Base-by-base conservation (phyloP, 2,113 vertebrate species). In the Maccullochella peelii region DNA sequence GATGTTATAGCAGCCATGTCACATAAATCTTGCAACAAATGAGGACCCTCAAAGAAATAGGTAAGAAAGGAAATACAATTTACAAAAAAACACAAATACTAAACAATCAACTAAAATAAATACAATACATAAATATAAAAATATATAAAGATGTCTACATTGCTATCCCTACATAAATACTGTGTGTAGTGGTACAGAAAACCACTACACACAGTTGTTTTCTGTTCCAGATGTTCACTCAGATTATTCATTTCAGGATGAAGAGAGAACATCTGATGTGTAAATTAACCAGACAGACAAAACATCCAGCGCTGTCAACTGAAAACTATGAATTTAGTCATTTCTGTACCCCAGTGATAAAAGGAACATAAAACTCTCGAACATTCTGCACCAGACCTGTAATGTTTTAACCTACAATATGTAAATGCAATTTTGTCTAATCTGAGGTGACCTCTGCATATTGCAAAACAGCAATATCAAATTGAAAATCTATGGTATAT, bases 231-330 rank as follows among this genome's bases (percentile, higher is more conserved):
- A 33, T 55, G 20, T 54, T 33, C n/a, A 18, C 36, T 70, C 44
- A 12, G 5, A 70, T 76, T 61, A 69, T 76, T 69, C 33, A 70
- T 36, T 8, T n/a, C 21, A 36, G 14, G 57, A 63, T 77, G 25
- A 63, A 44, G 47, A 44, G 47, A 27, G 47, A 49, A 3, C 36
- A 47, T 44, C 27, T 38, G 40, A 70, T 47, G 47, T 70, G 73
- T 21, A 62, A 54, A 62, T 76, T 0, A 50, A 23, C 16, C 30
- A 11, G 21, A 18, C 44, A 44, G 14, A 69, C 12, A 42, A 47
- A 63, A 55, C 57, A 50, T 14, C 5, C 20, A 61, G 49, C 57
- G 14, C 36, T 55, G n/a, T 44, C 8, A 80, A 55, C 59, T 65
- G 20, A 55, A 36, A 66, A 55, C 47, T 27, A 61, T 23, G 27